A percentile compares a stretch with the other conserved stretches of the same genome.
Conservation (phyloP, 2,113 vertebrate genomes). For the Lagenorhynchus albirostris region DNA sequence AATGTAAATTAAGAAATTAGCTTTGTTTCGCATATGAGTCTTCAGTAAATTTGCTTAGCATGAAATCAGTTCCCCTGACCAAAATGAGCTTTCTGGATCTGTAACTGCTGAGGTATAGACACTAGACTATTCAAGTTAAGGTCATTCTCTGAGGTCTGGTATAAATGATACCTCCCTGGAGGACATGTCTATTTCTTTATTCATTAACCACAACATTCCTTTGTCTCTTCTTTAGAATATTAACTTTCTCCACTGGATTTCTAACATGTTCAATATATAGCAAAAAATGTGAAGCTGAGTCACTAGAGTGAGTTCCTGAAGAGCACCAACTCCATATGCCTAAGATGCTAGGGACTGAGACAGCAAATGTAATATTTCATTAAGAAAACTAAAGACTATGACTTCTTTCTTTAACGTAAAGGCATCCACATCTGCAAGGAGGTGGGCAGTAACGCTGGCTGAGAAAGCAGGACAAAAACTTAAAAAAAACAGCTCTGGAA, state of each 20-base stretch:
- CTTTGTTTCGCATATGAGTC: background rate
- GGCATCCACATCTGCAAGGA: background rate
- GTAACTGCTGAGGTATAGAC: background rate
- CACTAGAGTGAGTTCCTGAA: slow-evolving; percentile 33
- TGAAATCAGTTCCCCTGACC: background rate
- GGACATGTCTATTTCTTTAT: background rate
- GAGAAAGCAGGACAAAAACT: background rate
- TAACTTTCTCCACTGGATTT: slow-evolving; percentile 18
- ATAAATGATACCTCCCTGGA: background rate
- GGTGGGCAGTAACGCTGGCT: background rate
- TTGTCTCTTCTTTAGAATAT: slow-evolving; percentile 25
- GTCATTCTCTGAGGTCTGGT: background rate
- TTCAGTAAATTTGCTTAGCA: background rate
- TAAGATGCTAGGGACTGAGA: background rate
- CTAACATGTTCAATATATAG: slow-evolving; percentile 28
- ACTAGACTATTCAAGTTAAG: background rate
- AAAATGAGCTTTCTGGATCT: slow-evolving; percentile 20
- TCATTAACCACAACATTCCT: slow-evolving; percentile 13
- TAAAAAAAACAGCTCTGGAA: background rate
- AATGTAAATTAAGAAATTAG: background rate
- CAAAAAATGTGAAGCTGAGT: background rate
- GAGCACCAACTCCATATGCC: background rate
- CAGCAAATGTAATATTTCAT: background rate
- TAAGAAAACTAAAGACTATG: background rate
- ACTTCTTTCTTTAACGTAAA: background rate